Conservation (phyloP, 2,888 invertebrate species). For the Allygus modestus region DNA sequence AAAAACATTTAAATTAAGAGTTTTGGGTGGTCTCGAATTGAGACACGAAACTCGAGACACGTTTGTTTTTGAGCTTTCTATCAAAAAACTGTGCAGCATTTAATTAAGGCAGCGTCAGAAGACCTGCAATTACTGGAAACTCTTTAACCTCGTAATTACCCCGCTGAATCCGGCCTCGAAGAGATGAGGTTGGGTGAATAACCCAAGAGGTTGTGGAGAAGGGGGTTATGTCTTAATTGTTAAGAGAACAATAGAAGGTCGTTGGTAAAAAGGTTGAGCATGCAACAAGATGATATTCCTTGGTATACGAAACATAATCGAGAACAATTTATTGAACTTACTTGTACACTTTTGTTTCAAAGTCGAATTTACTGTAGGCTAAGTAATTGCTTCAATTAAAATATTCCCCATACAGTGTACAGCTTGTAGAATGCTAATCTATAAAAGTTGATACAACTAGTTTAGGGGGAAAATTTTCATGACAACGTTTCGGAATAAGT, state of each 20-base stretch:
- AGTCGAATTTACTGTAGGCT: too few species aligned
- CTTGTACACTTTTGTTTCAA: too few species aligned
- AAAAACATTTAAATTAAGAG: too few species aligned
- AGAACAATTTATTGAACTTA: too few species aligned
- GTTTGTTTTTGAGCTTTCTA: constrained; percentile 10
- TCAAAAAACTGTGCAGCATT: constrained; percentile 21
- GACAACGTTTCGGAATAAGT: too few species aligned
- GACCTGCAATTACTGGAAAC: constrained; percentile 1
- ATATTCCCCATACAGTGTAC: too few species aligned
- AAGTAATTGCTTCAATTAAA: too few species aligned
- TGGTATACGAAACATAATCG: too few species aligned
- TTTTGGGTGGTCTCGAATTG: constrained; percentile 12
- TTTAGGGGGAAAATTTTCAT: too few species aligned
- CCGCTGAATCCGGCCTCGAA: neutral
- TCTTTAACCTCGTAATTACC: neutral
- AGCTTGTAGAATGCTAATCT: too few species aligned
- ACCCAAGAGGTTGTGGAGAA: neutral
- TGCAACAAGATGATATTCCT: too few species aligned
- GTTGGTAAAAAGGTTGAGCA: neutral
- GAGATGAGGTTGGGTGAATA: neutral
- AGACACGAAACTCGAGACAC: neutral
- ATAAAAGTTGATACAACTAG: too few species aligned
- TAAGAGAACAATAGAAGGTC: neutral
- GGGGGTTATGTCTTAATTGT: neutral
- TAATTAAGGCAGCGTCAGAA: constrained; percentile 1